Percentiles rank a stretch among this genome's conserved stretches.
These are phyloP conservation scores for Lutjanus campechanus DNA, from an alignment of 2,797 vertebrate genomes.

Conservation along the genomic window DNA sequence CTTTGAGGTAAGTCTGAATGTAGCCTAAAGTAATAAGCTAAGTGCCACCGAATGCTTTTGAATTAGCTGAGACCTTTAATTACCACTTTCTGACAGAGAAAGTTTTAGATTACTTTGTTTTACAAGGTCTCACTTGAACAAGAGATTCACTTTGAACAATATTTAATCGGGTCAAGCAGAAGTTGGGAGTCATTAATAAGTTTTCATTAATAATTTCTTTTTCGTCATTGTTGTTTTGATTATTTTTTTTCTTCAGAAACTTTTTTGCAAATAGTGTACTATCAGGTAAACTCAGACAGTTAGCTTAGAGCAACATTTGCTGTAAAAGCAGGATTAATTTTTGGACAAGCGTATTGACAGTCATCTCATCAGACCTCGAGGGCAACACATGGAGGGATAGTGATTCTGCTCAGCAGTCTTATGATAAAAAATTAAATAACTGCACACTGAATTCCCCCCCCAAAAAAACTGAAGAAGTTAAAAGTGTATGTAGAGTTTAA, in stretches of 20 bases:
- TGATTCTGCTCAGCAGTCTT: neutral
- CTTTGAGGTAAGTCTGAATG: slow-evolving; percentile 79
- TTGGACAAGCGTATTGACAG: neutral
- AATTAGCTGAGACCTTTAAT: neutral
- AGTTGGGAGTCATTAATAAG: neutral
- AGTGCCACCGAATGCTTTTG: neutral
- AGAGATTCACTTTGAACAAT: neutral
- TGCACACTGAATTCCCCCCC: slow-evolving; percentile 1
- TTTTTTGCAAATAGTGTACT: neutral
- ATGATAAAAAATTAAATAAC: neutral
- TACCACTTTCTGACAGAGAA: neutral
- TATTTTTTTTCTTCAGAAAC: neutral
- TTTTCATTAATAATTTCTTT: neutral
- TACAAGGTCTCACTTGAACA: slow-evolving; percentile 20
- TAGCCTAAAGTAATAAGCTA: neutral
- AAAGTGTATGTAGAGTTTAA: slow-evolving; percentile 22
- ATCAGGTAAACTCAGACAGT: neutral
- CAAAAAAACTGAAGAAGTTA: neutral
- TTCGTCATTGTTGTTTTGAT: neutral
- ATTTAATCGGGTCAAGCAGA: neutral
- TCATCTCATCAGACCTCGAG: neutral
- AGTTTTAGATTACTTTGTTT: neutral
- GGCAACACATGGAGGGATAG: too few species aligned
- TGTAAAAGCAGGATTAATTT: neutral
- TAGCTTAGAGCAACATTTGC: neutral